Evolutionary conservation across 2,113 vertebrate genomes (phyloP).

Genomic region (Accipiter cooperii): DNA sequence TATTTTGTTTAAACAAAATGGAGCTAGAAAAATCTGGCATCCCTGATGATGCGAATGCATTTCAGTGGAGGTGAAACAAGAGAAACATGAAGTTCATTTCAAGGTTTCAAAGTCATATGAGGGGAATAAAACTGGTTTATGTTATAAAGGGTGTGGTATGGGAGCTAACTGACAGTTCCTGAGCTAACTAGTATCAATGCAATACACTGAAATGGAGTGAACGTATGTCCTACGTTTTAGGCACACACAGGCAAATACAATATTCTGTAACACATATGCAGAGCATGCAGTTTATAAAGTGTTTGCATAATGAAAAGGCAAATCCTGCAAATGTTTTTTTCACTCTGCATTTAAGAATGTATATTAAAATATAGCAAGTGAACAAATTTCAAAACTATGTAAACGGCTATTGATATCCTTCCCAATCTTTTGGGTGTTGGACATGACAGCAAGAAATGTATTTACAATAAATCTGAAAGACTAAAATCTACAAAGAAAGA

Average conservation of each 20-base stretch:
- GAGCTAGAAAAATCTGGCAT: neutral
- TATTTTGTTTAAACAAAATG: neutral
- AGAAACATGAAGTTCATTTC: neutral
- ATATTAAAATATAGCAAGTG: neutral
- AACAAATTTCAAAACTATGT: neutral
- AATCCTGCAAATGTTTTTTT: neutral
- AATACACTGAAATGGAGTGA: neutral
- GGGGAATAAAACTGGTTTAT: neutral
- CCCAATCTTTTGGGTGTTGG: neutral
- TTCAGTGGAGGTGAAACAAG: neutral
- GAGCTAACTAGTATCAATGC: neutral
- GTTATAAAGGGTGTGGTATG: neutral
- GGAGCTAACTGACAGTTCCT: neutral
- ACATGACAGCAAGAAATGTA: neutral
- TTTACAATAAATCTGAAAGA: neutral
- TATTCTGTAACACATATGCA: neutral
- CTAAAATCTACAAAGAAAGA: neutral
- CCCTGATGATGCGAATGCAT: fast-evolving
- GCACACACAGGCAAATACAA: neutral
- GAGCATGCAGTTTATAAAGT: neutral
- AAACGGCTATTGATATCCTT: neutral
- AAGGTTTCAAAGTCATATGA: neutral
- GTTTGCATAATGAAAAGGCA: neutral
- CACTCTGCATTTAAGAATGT: neutral
- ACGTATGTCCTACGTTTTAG: neutral